phyloP scores from a whole-genome alignment of 2,888 invertebrate species.

The Rhagium mordax region DNA sequence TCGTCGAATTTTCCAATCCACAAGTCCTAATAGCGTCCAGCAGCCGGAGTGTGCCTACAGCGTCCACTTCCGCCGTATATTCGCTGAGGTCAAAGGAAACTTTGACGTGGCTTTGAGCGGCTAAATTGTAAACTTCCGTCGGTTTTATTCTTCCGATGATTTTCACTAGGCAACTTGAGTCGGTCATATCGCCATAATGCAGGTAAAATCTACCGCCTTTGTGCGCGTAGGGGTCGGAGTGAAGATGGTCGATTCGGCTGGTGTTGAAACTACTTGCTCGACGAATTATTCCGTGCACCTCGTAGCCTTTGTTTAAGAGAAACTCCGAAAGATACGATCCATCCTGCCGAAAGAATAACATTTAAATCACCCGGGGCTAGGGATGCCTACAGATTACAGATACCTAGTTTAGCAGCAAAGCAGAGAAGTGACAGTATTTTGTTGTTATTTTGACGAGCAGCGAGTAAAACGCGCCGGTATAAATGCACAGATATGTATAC shows the following conservation, averaged over 20 bases:
- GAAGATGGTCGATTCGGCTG: conserved; percentile 94
- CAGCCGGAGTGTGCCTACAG: conserved; percentile 91
- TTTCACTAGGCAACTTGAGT: conserved; percentile 94
- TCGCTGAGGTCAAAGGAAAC: conserved; percentile 99
- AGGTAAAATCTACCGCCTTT: conserved; percentile 90
- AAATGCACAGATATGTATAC: too few species aligned
- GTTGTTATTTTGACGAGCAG: not conserved
- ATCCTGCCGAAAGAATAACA: conserved; percentile 79
- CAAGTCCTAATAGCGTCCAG: conserved; percentile 94
- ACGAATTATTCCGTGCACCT: conserved; percentile 96
- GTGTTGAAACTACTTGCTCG: conserved; percentile 98
- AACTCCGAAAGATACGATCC: conserved; percentile 98
- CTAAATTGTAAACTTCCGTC: conserved; percentile 97
- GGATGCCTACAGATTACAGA: not conserved
- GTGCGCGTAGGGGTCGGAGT: conserved; percentile 91
- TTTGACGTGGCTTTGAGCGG: conserved; percentile 99
- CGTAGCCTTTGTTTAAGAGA: conserved; percentile 91
- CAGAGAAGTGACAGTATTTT: not conserved
- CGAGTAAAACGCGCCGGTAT: not conserved
- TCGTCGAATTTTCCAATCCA: conserved; percentile 84
- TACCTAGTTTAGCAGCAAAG: not conserved
- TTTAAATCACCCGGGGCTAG: not conserved
- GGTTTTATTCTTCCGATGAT: conserved; percentile 85
- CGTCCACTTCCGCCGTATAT: conserved; percentile 99
- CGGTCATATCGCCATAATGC: conserved; percentile 99